Percentiles rank a stretch among this genome's conserved stretches.
Evolutionary conservation across 2,888 invertebrate genomes (phyloP).

Genomic region (Tanaodytes sp.): DNA sequence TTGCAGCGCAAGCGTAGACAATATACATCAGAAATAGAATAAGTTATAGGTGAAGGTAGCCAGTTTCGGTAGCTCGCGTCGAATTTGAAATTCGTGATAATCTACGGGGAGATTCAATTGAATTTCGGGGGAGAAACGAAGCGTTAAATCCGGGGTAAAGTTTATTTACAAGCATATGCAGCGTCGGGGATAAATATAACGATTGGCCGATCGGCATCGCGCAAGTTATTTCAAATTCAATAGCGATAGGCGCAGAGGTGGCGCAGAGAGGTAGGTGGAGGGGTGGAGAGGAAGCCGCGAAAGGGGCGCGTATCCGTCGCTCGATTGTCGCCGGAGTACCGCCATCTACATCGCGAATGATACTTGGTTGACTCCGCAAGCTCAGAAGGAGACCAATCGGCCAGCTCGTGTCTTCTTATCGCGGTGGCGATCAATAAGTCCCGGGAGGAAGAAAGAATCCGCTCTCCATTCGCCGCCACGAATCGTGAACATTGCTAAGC

Average conservation of each 20-base stretch:
- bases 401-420: conserved; percentile 70
- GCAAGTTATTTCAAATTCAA: conserved; percentile 41
- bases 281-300: too few relatives aligned
- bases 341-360: conserved; percentile 46
- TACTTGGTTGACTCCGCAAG: conserved; percentile 53
- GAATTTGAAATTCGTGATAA: too few relatives aligned
- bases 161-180: background rate
- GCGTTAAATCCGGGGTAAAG: too few relatives aligned
- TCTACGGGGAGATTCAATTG: too few relatives aligned
- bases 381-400: conserved; percentile 67
- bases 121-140: too few relatives aligned
- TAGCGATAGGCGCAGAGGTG: too few relatives aligned
- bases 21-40: conserved; percentile 4
- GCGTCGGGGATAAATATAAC: conserved; percentile 11
- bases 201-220: conserved; percentile 30
- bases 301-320: conserved; percentile 27
- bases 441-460: conserved; percentile 69
- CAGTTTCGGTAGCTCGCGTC: too few relatives aligned
- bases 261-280: background rate
- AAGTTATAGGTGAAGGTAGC: too few relatives aligned
- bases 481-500: conserved; percentile 56
- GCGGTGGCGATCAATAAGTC: conserved; percentile 70
- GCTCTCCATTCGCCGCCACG: conserved; percentile 65
- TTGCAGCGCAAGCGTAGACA: conserved; percentile 32
- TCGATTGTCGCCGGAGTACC: conserved; percentile 39